phyloP scores from a whole-genome alignment of 2,888 invertebrate species.

The Diaphora mendica region DNA sequence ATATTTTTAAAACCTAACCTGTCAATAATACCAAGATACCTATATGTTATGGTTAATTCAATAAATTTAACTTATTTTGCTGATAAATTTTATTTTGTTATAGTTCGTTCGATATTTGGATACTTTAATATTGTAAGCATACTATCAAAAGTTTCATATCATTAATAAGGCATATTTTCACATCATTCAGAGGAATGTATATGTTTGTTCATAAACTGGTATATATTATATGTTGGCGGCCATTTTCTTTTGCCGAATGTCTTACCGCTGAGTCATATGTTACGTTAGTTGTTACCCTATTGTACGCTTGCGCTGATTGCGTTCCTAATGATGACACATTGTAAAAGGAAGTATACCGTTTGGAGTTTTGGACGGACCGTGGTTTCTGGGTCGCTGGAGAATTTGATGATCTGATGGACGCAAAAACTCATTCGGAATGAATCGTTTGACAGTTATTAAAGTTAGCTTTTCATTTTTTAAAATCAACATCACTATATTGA shows the following conservation, averaged over 20 bases:
- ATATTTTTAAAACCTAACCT: too few relatives aligned
- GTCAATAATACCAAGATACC: neutral
- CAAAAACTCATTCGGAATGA: neutral
- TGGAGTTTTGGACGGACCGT: slow-evolving; percentile 9
- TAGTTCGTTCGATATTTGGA: neutral
- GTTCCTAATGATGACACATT: slow-evolving; percentile 54
- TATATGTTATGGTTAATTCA: too few relatives aligned
- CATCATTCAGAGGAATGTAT: slow-evolving; percentile 33
- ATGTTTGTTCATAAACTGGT: slow-evolving; percentile 45
- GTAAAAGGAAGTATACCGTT: slow-evolving; percentile 8
- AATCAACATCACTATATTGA: neutral
- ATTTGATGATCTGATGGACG: neutral
- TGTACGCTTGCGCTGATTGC: slow-evolving; percentile 50
- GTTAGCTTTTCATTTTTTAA: neutral
- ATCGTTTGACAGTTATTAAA: neutral
- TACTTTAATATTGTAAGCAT: neutral
- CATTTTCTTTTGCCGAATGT: slow-evolving; percentile 56
- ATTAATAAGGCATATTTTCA: slow-evolving; percentile 1
- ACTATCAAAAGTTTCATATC: neutral
- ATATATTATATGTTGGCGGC: slow-evolving; percentile 47
- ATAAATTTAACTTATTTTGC: neutral
- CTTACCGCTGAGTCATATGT: slow-evolving; percentile 58
- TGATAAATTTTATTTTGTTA: neutral
- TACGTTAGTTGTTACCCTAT: slow-evolving; percentile 50
- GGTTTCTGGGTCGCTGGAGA: neutral